Conservation (phyloP, 2,888 invertebrate species). For the Cephus runcator region DNA sequence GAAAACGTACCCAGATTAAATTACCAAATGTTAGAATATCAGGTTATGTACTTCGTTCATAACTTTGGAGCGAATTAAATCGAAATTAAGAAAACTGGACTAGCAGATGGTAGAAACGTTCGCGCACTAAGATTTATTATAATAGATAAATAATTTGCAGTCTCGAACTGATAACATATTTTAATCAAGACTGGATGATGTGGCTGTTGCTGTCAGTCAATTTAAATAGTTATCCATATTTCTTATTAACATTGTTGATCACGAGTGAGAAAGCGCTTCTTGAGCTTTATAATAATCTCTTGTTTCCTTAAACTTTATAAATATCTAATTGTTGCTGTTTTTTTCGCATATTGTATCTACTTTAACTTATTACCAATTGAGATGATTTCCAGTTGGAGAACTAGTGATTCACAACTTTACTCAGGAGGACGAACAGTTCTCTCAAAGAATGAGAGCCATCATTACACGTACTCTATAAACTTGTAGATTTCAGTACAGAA, state of each 20-base stretch:
- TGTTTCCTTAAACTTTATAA: neutral
- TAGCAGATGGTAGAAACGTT: constrained; percentile 14
- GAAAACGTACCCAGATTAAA: neutral
- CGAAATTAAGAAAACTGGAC: neutral
- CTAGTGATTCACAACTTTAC: constrained; percentile 16
- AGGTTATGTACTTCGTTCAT: neutral
- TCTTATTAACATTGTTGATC: neutral
- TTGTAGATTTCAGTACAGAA: neutral
- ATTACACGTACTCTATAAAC: neutral
- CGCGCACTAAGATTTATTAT: constrained; percentile 1
- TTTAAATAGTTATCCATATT: neutral
- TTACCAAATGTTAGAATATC: neutral
- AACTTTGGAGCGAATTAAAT: neutral
- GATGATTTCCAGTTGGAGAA: constrained; percentile 2
- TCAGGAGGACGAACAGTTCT: constrained; percentile 6
- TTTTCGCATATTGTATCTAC: neutral
- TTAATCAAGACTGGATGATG: constrained; percentile 51
- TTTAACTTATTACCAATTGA: constrained; percentile 1
- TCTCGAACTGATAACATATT: constrained; percentile 39
- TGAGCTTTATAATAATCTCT: neutral
- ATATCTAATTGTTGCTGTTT: neutral
- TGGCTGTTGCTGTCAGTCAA: constrained; percentile 41
- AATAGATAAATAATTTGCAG: constrained; percentile 32
- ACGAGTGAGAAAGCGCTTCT: neutral
- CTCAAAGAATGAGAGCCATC: constrained; percentile 14